Conservation (phyloP, 2,888 invertebrate genomes). For the Caradrina kadenii region DNA sequence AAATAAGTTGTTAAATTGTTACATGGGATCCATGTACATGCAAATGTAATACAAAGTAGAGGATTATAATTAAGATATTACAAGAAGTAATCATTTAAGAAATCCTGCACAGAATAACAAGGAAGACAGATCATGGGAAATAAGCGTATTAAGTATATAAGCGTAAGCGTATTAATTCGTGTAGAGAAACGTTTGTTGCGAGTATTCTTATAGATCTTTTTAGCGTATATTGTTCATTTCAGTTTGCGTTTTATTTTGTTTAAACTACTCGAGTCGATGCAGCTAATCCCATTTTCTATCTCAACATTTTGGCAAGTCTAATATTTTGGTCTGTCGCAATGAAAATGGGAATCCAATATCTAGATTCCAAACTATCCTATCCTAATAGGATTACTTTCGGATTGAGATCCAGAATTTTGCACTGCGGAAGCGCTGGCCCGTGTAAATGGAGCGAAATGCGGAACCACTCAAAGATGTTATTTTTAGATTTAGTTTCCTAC, state of each 20-base stretch:
- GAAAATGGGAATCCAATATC: constrained; percentile 20
- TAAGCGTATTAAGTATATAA: constrained; percentile 22
- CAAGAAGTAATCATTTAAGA: too few species aligned
- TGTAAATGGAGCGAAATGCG: constrained; percentile 22
- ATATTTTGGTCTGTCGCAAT: constrained; percentile 12
- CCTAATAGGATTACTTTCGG: constrained; percentile 44
- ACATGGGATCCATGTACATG: too few species aligned
- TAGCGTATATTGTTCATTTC: not conserved
- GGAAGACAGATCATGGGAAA: constrained; percentile 48
- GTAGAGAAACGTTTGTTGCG: not conserved
- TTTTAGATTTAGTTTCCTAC: constrained; percentile 17
- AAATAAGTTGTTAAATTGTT: too few species aligned
- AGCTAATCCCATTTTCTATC: not conserved
- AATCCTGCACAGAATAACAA: too few species aligned
- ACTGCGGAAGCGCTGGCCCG: constrained; percentile 29
- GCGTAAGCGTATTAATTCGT: too few species aligned
- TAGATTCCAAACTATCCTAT: constrained; percentile 26
- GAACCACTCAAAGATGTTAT: constrained; percentile 24
- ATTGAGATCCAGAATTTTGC: constrained; percentile 31
- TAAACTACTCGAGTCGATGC: not conserved
- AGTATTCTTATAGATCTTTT: not conserved
- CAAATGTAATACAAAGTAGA: too few species aligned
- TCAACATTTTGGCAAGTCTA: not conserved
- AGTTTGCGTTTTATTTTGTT: not conserved
- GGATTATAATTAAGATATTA: too few species aligned